Evolutionary conservation across 2,797 vertebrate genomes (phyloP), one percentile per base, ranked within the genome.

Genomic region (Etheostoma nigrum): DNA sequence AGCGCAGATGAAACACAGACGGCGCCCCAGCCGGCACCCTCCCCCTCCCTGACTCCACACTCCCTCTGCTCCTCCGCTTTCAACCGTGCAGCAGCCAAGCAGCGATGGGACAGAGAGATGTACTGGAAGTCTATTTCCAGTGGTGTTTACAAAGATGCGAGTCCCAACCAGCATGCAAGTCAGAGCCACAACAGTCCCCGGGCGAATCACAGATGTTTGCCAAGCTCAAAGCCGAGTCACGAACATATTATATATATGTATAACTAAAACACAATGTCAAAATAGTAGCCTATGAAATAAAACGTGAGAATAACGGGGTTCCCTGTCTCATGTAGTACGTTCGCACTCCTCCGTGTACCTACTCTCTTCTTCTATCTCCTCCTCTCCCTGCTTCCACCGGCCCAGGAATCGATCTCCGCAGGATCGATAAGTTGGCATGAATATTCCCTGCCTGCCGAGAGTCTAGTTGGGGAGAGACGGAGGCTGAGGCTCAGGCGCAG

Each of bases 401-500:
- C 96, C 95, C 95, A 92, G 91, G 95, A 96, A 96, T 96, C 96
- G 95, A 96, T 96, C 95, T 96, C 95, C 92, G 86, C 93, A 95
- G 94, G 97, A 97, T 98, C 97, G 96, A 98, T 98, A 97, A 95
- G 92, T 96, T 93, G 94, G 95, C 96, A 96, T 97, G 97, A 97
- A 97, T 97, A 97, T 96, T 96, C 95, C 94, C 95, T 93, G 94
- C 93, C 94, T 94, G 93, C 94, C 93, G 94, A 93, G 94, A 93
- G 93, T 93, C 93, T 94, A 95, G 94, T 95, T 89, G 93, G 95
- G 95, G 94, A 94, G 94, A 95, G 94, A 94, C 93, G 91, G 93
- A 93, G 94, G 90, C 90, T 93, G 76, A 91, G 92, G 91, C 92
- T 94, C 92, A 95, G 94, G 94, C 89, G 92, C 85, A 91, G 92